phyloP scores from a whole-genome alignment of 2,888 invertebrate species.

The Leptothorax acervorum region DNA sequence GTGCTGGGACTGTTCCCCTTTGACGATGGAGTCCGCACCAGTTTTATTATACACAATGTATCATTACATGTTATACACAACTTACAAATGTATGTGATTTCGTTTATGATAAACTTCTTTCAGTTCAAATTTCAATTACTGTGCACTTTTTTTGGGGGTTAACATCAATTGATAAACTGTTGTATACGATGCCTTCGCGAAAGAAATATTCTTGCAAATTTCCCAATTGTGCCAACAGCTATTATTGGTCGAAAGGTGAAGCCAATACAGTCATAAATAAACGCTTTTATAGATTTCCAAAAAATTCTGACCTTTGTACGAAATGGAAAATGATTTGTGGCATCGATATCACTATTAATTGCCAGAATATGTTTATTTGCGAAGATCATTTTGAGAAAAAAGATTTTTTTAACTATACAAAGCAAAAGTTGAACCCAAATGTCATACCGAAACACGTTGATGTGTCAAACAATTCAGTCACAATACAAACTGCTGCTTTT shows the following conservation, averaged over 20 bases:
- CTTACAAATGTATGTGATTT: too few species aligned
- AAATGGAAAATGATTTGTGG: conserved; percentile 3
- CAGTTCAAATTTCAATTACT: too few species aligned
- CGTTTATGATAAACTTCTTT: too few species aligned
- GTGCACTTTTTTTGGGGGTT: background rate
- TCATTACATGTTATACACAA: too few species aligned
- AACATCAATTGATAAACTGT: background rate
- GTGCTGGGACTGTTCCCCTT: too few species aligned
- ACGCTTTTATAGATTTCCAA: background rate
- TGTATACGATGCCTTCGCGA: background rate
- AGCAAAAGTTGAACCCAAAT: background rate
- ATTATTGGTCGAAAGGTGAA: background rate
- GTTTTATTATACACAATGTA: too few species aligned
- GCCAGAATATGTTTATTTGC: background rate
- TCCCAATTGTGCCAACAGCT: background rate
- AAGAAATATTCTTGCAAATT: conserved; percentile 19
- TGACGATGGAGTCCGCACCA: too few species aligned
- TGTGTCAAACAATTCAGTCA: background rate
- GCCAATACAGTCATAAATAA: background rate
- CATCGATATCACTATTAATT: background rate
- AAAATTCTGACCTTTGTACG: background rate
- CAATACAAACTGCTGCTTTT: background rate
- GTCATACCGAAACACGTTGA: background rate
- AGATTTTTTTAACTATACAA: background rate
- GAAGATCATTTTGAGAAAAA: background rate